Evolutionary conservation across 2,888 invertebrate species (phyloP), one percentile per base, ranked within the genome.

Genomic region (Limnephilus rhombicus): DNA sequence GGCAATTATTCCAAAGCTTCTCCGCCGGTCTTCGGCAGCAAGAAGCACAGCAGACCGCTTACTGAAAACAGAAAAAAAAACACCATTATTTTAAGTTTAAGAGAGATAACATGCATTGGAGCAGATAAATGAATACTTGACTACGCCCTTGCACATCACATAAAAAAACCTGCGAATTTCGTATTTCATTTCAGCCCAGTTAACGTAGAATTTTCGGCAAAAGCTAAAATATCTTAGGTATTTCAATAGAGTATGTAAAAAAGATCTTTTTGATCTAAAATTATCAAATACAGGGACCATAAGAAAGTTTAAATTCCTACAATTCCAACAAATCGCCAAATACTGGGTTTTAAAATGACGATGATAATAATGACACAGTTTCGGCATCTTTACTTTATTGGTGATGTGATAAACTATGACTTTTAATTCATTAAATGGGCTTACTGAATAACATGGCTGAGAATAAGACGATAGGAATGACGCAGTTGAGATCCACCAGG

Each of bases 401-500:
- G 12, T 12, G 34, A 18, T 15, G 3, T 34, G 68, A 68, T 37
- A 34, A 13, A 15, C 7, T 34, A 3, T 82, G 1, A 82, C 11
- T 2, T 41, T 15, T 18, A n/a, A n/a, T 68, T 68, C 9, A n/a
- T 68, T 68, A 5, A 68, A 24, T 24, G 24, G 9, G n/a, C 68
- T 68, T 68, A 68, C 68, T 68, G 68, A 68, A 68, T 93, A 98
- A 95, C 96, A 98, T 97, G 94, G 97, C 96, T 94, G 98, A 96
- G 95, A 98, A 98, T 92, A 98, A 95, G 85, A 97, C 96, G 92
- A 98, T 97, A 49, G 98, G 98, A 94, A 98, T 95, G 92, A 97
- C 97, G 94, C 98, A 98, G 95, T 98, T 98, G 94, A 98, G 96
- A 96, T 98, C 98, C 94, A 98, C 98, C 94, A 98, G 96, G 95